phyloP scores from a whole-genome alignment of 53 echinoderm and acorn worm species.

The Crossaster papposus region DNA sequence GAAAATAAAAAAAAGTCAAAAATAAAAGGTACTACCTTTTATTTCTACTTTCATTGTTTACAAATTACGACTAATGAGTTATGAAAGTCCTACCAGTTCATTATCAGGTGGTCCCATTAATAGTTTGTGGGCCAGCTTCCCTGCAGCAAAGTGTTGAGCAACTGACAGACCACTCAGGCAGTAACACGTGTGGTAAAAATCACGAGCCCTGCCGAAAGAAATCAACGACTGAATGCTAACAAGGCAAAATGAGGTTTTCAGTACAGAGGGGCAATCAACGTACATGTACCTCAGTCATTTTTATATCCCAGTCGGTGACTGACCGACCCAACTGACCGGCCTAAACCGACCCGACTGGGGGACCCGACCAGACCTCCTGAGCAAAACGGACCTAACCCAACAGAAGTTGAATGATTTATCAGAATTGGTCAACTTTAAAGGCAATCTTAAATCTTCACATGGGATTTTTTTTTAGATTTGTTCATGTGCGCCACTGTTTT shows the following conservation, averaged over 20 bases:
- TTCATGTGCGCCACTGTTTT: not conserved
- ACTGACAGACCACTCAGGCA: constrained; percentile 95
- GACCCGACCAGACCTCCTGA: too few species aligned
- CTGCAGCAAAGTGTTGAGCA: constrained; percentile 82
- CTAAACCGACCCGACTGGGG: too few species aligned
- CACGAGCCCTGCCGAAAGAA: constrained; percentile 68
- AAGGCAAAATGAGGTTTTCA: not conserved
- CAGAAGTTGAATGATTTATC: not conserved
- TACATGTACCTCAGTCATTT: too few species aligned
- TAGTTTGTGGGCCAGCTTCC: constrained; percentile 71
- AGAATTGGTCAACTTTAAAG: not conserved
- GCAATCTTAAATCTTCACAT: too few species aligned
- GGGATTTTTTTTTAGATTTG: not conserved
- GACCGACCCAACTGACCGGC: not conserved
- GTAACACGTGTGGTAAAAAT: constrained; percentile 98
- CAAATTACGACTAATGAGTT: too few species aligned
- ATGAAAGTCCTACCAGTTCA: constrained; percentile 84
- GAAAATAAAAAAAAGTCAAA: too few species aligned
- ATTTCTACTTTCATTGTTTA: too few species aligned
- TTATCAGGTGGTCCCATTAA: constrained; percentile 84
- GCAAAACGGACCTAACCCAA: too few species aligned
- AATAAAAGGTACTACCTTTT: too few species aligned
- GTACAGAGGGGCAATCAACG: not conserved
- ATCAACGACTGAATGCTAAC: not conserved
- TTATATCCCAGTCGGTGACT: too few species aligned